Evolutionary conservation across 2,888 invertebrate genomes (phyloP), one percentile per base, ranked within the genome.

Genomic region (Eupithecia pulchellata): DNA sequence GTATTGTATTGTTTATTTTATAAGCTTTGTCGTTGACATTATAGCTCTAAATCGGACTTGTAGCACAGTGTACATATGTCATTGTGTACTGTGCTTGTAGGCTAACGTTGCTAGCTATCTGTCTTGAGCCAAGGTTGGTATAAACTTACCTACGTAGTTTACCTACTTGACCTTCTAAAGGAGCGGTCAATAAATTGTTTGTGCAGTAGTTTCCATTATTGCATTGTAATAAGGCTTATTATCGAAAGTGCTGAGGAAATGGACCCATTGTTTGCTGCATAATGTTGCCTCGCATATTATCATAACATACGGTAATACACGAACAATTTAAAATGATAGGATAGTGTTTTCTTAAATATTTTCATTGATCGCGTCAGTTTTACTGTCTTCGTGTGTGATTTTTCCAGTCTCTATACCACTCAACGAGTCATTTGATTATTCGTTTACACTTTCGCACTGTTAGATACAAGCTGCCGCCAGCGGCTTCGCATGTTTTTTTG

Each of bases 221-320:
- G 79, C 82, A 81, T 81, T 82, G 81, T 82, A 81, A 81, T 82
- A 77, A 78, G 75, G 75, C 76, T 81, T 83, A 89, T 85, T 87
- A 89, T 85, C 80, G 81, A 84, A 86, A 86, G 84, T 81, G 83
- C 84, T 80, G 78, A 87, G 87, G 88, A 88, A 90, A 88, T 82
- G 81, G 78, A 66, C 72, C 84, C 84, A 88, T 90, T 89, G 89
- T 89, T 84, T 85, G 84, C 80, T 78, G 79, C 80, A 78, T 88
- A 85, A 86, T 84, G 85, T 89, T 87, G 89, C 87, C 88, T 79
- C 68, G 62, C 75, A 79, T 84, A 82, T 87, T 88, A 84, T 87
- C 82, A 86, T 87, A 86, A 87, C 82, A 85, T 79, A 75, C 76
- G 72, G 70, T 76, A 57, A 74, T 69, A 27, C 63, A 63, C 57